Base-by-base conservation (phyloP, 2,888 invertebrate genomes). In the Operophtera brumata region DNA sequence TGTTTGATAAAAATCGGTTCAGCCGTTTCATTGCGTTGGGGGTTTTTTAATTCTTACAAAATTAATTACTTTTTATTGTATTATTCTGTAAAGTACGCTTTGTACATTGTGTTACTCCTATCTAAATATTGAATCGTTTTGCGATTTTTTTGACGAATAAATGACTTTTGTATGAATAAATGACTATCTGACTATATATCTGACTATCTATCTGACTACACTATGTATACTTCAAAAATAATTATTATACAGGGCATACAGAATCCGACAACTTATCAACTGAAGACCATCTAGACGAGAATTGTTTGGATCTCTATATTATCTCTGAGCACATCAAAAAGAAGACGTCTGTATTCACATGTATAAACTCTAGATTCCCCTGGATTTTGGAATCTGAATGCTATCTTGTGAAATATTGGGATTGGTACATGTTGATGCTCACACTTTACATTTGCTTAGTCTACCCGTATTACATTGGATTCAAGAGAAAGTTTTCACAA, bases 391-490 rank as follows among this genome's bases (percentile, higher is more conserved):
- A 89, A 69, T 77, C 82, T 0, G 77, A 90, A 14, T 88, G 90
- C 47, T 71, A 77, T 14, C 76, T 91, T 2, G 84, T 87, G 6
- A 83, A 80, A 69, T 83, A 83, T 55, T 92, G 92, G 92, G 85
- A 91, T 61, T 54, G 82, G 13, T 82, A 82, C 43, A 89, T 91
- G 77, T 74, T 90, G 1, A 49, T 71, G 6, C 67, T 88, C 14
- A 86, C 90, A 25, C 71, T 84, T 13, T 84, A 84, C 43, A 77
- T 91, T 25, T 86, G 86, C 58, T 56, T 90, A 10, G 62, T 82
- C 1, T 91, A 90, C 67, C 91, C 91, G 1, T 91, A 90, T 65
- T 89, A 79, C 47, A 89, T 90, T 35, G 86, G 90, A 11, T 86
- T 87, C 54, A 65, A 73, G 54, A 79, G 88, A 62, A 44, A 47